These are phyloP conservation scores for Scortum barcoo DNA, from an alignment of 2,113 vertebrate species.

Conservation along the genomic window DNA sequence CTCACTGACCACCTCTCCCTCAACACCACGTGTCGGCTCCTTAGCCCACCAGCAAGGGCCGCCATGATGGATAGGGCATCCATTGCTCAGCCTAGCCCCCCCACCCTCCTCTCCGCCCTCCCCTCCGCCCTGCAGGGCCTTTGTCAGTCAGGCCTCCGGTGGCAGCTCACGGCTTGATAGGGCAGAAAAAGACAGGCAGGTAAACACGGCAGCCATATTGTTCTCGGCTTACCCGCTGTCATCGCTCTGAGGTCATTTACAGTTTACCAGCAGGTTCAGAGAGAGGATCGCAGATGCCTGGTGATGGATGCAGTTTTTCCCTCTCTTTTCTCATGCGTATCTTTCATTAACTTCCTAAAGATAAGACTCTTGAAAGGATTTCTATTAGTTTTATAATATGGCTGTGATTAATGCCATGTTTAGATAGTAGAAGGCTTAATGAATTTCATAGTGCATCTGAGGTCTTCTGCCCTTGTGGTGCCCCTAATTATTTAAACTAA, in stretches of 20 bases:
- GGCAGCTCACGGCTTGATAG: conserved; percentile 67
- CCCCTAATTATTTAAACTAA: conserved; percentile 59
- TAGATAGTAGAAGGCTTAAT: conserved; percentile 57
- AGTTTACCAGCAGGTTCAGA: conserved; percentile 74
- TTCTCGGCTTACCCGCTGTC: conserved; percentile 73
- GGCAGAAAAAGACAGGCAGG: conserved; percentile 75
- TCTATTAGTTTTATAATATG: conserved; percentile 59
- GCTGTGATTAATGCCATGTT: conserved; percentile 68
- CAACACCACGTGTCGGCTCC: conserved; percentile 72
- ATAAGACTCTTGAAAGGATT: conserved; percentile 63
- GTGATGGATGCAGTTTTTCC: conserved; percentile 50
- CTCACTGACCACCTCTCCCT: conserved; percentile 79
- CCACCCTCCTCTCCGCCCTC: conserved; percentile 16
- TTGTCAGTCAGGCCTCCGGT: conserved; percentile 77
- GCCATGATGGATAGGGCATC: conserved; percentile 80
- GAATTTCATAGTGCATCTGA: conserved; percentile 53
- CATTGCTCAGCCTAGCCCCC: conserved; percentile 68
- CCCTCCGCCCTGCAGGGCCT: conserved; percentile 67
- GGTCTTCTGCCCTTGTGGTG: conserved; percentile 32
- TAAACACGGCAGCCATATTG: conserved; percentile 79
- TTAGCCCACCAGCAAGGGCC: conserved; percentile 73
- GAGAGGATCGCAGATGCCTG: conserved; percentile 48
- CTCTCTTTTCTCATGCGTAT: conserved; percentile 37
- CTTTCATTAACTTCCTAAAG: conserved; percentile 57
- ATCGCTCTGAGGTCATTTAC: conserved; percentile 78